A percentile compares a stretch with the other conserved stretches of the same genome.
Conservation (phyloP, 64 coral and sea anemone species). For the Stylophora pistillata region DNA sequence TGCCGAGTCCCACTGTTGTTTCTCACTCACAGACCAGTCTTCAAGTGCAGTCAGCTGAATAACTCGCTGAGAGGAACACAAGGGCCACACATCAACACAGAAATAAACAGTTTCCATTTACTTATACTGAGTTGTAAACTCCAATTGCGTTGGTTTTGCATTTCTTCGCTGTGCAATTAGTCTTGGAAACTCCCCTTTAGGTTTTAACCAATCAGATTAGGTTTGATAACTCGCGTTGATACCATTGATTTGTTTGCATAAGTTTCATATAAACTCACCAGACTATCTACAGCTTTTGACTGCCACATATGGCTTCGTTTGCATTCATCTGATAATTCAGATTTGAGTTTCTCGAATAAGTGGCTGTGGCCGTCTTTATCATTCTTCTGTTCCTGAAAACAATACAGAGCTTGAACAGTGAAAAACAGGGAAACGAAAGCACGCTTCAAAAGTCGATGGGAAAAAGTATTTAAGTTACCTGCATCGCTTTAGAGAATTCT, state of each 20-base stretch:
- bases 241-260: neutral
- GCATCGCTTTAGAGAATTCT: slow-evolving; percentile 89
- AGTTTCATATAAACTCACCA: slow-evolving; percentile 63
- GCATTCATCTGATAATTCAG: slow-evolving; percentile 75
- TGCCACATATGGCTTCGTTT: slow-evolving; percentile 92
- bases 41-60: slow-evolving; percentile 96
- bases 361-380: slow-evolving; percentile 75
- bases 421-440: neutral
- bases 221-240: too few relatives aligned
- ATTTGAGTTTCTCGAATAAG: slow-evolving; percentile 89
- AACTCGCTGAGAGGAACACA: slow-evolving; percentile 63
- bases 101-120: neutral
- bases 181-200: too few relatives aligned
- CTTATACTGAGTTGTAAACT: too few relatives aligned
- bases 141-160: too few relatives aligned
- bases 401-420: neutral
- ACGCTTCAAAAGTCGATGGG: too few relatives aligned
- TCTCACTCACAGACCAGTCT: slow-evolving; percentile 96
- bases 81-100: neutral
- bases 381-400: slow-evolving; percentile 59
- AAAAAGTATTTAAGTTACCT: slow-evolving; percentile 44
- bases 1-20: slow-evolving; percentile 93
- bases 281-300: slow-evolving; percentile 86
- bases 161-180: too few relatives aligned
- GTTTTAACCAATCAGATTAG: too few relatives aligned